Base-by-base conservation (phyloP, 1,140 invertebrate species). In the Thaumatotibia leucotreta region DNA sequence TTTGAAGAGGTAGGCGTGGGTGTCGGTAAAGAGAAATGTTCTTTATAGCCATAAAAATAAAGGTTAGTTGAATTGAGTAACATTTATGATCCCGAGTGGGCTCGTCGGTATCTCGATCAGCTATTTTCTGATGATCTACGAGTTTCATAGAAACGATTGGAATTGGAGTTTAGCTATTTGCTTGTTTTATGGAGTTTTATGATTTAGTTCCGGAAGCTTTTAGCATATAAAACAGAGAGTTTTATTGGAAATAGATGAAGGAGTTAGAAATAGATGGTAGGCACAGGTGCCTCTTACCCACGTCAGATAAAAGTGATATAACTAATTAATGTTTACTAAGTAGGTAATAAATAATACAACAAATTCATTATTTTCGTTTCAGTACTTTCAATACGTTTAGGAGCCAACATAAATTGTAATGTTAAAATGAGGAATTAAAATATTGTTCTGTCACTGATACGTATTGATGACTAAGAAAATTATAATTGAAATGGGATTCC, bases 91-190 rank as follows among this genome's bases (percentile, higher is more conserved):
- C 29, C 52, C 8, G 22, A 1, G 23, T n/a, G 23, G 8, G 50
- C 23, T 4, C 23, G 22, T 10, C 23, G 50, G 50, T 52, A 58
- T 58, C 52, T 58, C 24, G 52, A 58, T 58, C 52, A 58, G 52
- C 52, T 58, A 58, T 58, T 58, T 58, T 58, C 23, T 58, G 52
- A 58, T 58, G 52, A 58, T 58, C 52, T 58, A 58, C 14, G 52
- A 27, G 52, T 24, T 58, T 58, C 14, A 45, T 45, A 27, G 52
- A 6, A 58, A 29, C 14, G 24, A 24, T 54, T 54, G 11, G 20
- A 2, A n/a, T n/a, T 52, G 9, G 22, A n/a, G 23, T 58, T 31
- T 29, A 29, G 52, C 52, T 14, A 14, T 58, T 58, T 17, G n/a
- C n/a, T n/a, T 27, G 9, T 58, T 58, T 58, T 31, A 14, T 20